Evolutionary conservation across 2,888 invertebrate genomes (phyloP), one percentile per base, ranked within the genome.

Genomic region (Rhingia campestris): DNA sequence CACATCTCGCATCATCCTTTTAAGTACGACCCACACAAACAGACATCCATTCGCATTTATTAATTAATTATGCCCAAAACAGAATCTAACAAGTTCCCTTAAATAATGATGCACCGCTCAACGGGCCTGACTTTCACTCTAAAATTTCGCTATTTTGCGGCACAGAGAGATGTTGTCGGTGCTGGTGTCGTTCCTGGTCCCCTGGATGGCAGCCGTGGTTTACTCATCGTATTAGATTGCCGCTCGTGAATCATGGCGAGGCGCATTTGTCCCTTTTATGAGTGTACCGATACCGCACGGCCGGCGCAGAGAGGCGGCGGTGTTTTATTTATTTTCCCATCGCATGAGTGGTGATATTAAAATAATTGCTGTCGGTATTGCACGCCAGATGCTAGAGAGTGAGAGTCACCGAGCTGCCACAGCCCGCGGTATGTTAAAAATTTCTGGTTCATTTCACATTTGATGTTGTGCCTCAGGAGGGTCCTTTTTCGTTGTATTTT

Each of bases 51-150:
- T 79, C 73, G 63, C 67, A 37, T 73, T 80, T 79, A 84, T 80
- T 84, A 84, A 84, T 75, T 84, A 84, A 84, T 84, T 69, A 84
- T 79, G 69, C 79, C 79, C 69, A 79, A 84, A 79, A 84, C 84
- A 74, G 84, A 79, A 79, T 74, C 79, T 70, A 79, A 74, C 67
- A 84, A 64, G 84, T 69, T 61, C 69, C 69, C 63, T 69, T 69
- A 64, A 73, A 79, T 73, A 74, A 74, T 75, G 59, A 79, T 75
- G 64, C 80, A 79, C 39, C 77, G 39, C 6, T 7, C 53, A 54
- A 2, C 22, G 54, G 43, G 47, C 14, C 7, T 7, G 30, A 63
- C 75, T 75, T 81, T 81, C 70, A 41, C 61, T 69, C 33, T n/a
- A 58, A n/a, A 75, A 59, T 64, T 75, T 81, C n/a, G 59, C 70